Conservation (phyloP, 2,797 vertebrate genomes). For the Fringilla coelebs region DNA sequence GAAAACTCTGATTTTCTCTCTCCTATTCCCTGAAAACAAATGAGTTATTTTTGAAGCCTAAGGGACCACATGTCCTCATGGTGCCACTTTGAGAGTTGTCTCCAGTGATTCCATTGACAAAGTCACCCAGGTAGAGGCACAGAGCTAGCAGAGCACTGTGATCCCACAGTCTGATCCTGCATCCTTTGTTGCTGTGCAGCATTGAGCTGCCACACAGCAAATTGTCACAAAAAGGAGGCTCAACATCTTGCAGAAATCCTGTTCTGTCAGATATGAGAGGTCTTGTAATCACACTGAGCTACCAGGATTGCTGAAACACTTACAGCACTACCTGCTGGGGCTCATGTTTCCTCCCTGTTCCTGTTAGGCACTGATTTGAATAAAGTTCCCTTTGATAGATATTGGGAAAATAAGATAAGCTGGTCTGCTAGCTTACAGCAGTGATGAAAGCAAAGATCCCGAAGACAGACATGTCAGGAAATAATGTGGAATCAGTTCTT, state of each 20-base stretch:
- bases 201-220: not conserved
- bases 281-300: not conserved
- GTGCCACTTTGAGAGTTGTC: not conserved
- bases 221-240: not conserved
- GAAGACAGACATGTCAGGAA: not conserved
- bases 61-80: not conserved
- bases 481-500: not conserved
- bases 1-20: not conserved
- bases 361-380: not conserved
- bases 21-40: not conserved
- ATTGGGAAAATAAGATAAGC: not conserved
- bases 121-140: not conserved
- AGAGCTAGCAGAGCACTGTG: not conserved
- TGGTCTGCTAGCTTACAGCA: not conserved
- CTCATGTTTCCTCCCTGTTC: not conserved
- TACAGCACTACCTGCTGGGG: not conserved
- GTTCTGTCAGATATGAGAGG: not conserved
- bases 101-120: not conserved
- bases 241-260: not conserved
- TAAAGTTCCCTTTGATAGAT: not conserved
- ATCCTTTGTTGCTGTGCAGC: not conserved
- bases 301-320: not conserved
- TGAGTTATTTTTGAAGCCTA: not conserved
- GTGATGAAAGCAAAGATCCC: not conserved
- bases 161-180: rapidly evolving